These are phyloP conservation scores for Sinella curviseta DNA, from an alignment of 1,140 invertebrate genomes.

Conservation along the genomic window DNA sequence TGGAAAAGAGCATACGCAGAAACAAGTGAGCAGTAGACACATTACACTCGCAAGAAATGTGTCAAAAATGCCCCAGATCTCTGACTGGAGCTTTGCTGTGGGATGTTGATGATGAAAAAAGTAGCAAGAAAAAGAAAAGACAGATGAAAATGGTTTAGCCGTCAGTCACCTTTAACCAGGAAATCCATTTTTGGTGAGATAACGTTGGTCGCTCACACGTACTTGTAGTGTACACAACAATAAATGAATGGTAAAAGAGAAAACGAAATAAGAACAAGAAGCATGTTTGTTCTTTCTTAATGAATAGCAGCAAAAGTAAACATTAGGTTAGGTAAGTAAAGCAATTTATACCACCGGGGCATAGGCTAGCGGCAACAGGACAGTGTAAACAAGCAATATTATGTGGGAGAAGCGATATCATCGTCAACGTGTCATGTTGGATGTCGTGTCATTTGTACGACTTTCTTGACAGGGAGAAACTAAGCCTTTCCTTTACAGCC, in stretches of 20 bases:
- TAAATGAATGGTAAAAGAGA: no score
- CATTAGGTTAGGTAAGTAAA: no score
- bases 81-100: neutral
- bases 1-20: no score
- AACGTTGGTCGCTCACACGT: neutral
- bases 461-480: no score
- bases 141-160: conserved; percentile 19
- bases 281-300: no score
- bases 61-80: conserved; percentile 15
- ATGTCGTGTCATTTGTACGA: no score
- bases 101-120: neutral
- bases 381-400: neutral
- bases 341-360: neutral
- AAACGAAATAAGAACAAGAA: no score
- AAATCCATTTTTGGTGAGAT: conserved; percentile 8
- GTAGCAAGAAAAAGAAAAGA: neutral
- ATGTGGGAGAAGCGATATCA: neutral
- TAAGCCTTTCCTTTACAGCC: no score
- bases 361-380: neutral
- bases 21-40: no score
- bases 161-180: conserved; percentile 20
- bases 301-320: no score
- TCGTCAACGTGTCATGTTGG: neutral
- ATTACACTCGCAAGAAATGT: no score
- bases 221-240: neutral